Evolutionary conservation across 2,113 vertebrate genomes (phyloP).

Genomic region (Oxyruncus cristatus): DNA sequence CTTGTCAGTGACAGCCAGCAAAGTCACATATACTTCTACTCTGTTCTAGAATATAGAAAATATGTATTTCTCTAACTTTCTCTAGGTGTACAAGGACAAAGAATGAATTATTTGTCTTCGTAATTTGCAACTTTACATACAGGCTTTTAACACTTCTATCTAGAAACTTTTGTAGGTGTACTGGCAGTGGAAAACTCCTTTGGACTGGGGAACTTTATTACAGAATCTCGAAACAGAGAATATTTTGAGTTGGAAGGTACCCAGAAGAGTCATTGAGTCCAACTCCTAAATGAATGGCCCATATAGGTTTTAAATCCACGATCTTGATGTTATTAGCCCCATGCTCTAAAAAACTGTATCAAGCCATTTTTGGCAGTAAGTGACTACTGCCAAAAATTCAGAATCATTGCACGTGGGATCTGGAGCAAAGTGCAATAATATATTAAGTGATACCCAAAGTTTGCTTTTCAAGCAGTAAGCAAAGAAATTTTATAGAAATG

Average conservation of each 20-base stretch:
- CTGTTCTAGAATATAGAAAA: neutral
- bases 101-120: accelerated
- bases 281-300: neutral
- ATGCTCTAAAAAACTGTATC: neutral
- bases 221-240: neutral
- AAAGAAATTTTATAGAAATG: neutral
- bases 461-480: neutral
- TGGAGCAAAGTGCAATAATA: neutral
- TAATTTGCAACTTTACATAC: neutral
- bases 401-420: neutral
- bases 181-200: neutral
- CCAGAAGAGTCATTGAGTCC: neutral
- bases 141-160: neutral
- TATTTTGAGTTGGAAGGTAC: neutral
- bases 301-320: neutral
- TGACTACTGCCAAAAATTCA: neutral
- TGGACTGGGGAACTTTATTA: neutral
- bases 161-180: neutral
- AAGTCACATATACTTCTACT: neutral
- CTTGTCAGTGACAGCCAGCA: neutral
- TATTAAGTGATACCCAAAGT: neutral
- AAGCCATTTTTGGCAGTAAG: neutral
- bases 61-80: neutral
- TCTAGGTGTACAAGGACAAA: neutral
- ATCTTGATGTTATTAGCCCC: neutral